A percentile compares a stretch with the other conserved stretches of the same genome.
phyloP scores from a whole-genome alignment of 2,113 vertebrate genomes.

The Saguinus midas region DNA sequence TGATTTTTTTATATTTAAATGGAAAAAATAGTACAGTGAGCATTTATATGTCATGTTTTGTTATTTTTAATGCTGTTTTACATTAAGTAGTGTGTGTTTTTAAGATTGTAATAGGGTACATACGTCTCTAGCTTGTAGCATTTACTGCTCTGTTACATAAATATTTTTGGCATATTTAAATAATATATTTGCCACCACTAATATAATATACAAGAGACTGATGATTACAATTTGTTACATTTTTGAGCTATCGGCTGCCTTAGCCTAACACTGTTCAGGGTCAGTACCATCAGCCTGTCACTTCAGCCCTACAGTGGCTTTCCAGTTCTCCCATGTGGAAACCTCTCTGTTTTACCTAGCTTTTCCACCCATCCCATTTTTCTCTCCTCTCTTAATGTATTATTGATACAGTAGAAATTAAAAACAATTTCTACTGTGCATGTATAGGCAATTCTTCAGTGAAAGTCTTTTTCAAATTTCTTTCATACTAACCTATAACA shows the following conservation, averaged over 20 bases:
- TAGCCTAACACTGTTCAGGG: neutral
- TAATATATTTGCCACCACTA: neutral
- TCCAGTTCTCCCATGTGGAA: neutral
- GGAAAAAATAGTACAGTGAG: neutral
- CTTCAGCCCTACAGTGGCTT: neutral
- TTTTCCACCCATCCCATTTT: neutral
- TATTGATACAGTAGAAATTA: neutral
- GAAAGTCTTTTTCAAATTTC: neutral
- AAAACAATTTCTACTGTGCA: neutral
- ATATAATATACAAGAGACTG: neutral
- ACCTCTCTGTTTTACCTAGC: neutral
- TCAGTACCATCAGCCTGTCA: neutral
- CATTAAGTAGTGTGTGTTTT: neutral
- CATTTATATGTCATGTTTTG: neutral
- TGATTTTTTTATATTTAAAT: neutral
- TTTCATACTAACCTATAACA: neutral
- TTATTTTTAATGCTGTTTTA: neutral
- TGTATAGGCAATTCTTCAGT: neutral
- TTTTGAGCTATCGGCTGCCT: neutral
- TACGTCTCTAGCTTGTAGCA: neutral
- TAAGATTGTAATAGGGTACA: neutral
- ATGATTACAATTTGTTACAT: neutral
- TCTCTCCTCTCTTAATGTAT: neutral
- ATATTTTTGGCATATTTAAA: neutral
- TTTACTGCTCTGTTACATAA: neutral